Evolutionary conservation across 2,797 vertebrate species (phyloP).

Genomic region (Distichodus sexfasciatus): DNA sequence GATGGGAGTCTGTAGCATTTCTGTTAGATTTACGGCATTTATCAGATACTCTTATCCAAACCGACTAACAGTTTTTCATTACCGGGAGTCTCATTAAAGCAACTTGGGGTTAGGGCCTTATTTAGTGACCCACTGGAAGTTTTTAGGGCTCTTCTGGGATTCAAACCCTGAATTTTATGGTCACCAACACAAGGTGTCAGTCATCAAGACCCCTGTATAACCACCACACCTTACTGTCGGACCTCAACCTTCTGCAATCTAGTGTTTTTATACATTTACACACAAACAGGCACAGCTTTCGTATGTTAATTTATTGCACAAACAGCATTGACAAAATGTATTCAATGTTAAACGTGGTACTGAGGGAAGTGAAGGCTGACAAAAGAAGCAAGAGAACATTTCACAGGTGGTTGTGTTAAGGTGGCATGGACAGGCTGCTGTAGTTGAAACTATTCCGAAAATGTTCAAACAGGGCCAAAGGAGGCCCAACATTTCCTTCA

Average conservation of each 20-base stretch:
- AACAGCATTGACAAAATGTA: constrained; percentile 76
- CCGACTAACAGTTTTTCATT: too few species aligned
- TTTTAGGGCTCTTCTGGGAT: too few species aligned
- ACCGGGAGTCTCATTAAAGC: too few species aligned
- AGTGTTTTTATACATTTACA: background rate
- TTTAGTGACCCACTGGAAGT: too few species aligned
- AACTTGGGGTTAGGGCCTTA: too few species aligned
- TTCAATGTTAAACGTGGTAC: constrained; percentile 63
- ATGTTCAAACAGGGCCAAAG: constrained; percentile 24
- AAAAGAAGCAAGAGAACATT: constrained; percentile 54
- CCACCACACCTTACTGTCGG: too few species aligned
- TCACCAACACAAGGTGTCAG: too few species aligned
- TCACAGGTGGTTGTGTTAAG: constrained; percentile 40
- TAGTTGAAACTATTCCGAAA: constrained; percentile 53
- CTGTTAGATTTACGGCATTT: too few species aligned
- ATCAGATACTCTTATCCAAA: too few species aligned
- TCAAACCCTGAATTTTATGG: too few species aligned
- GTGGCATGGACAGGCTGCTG: constrained; percentile 44
- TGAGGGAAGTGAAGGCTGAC: constrained; percentile 59
- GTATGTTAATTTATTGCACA: constrained; percentile 78
- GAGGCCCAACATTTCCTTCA: constrained; percentile 49
- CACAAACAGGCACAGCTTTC: constrained; percentile 4
- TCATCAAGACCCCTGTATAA: too few species aligned
- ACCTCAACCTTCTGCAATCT: background rate
- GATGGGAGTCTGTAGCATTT: too few species aligned